A percentile compares a stretch with the other conserved stretches of the same genome.
Evolutionary conservation across 2,888 invertebrate species (phyloP).

Genomic region (Athalia rosae): DNA sequence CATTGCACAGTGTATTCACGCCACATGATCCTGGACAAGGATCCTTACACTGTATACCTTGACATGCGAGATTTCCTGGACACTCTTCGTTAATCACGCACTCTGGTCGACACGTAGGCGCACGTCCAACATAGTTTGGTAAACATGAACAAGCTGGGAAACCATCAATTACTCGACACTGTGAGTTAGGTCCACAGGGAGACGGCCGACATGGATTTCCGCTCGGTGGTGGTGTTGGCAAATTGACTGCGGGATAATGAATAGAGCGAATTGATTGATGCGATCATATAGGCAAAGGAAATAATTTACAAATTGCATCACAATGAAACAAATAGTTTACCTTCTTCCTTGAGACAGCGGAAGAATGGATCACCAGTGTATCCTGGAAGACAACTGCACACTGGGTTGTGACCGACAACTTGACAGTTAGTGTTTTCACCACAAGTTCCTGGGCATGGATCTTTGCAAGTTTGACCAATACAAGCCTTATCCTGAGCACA

Average conservation of each 20-base stretch:
- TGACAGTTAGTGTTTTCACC: slow-evolving; percentile 88
- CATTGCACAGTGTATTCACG: slow-evolving; percentile 84
- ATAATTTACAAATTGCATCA: background rate
- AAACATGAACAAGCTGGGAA: slow-evolving; percentile 88
- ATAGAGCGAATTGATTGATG: slow-evolving; percentile 51
- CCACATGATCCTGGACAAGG: slow-evolving; percentile 93
- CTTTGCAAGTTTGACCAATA: slow-evolving; percentile 85
- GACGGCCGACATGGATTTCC: slow-evolving; percentile 87
- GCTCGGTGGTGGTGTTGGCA: slow-evolving; percentile 73
- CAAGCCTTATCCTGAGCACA: slow-evolving; percentile 89
- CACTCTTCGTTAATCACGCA: slow-evolving; percentile 91
- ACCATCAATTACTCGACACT: slow-evolving; percentile 85
- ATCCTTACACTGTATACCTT: slow-evolving; percentile 86
- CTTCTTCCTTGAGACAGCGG: slow-evolving; percentile 81
- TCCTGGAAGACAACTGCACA: slow-evolving; percentile 86
- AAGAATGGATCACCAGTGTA: slow-evolving; percentile 89
- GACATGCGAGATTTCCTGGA: slow-evolving; percentile 87
- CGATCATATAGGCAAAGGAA: slow-evolving; percentile 36
- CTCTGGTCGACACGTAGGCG: slow-evolving; percentile 91
- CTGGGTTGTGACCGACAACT: slow-evolving; percentile 89
- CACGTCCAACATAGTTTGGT: slow-evolving; percentile 85
- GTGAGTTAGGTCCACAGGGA: slow-evolving; percentile 89
- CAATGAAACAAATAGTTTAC: slow-evolving; percentile 74
- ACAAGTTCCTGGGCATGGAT: slow-evolving; percentile 90
- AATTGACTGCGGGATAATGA: slow-evolving; percentile 73